Evolutionary conservation across 2,888 invertebrate genomes (phyloP).

Genomic region (Dryocosmus kuriphilus): DNA sequence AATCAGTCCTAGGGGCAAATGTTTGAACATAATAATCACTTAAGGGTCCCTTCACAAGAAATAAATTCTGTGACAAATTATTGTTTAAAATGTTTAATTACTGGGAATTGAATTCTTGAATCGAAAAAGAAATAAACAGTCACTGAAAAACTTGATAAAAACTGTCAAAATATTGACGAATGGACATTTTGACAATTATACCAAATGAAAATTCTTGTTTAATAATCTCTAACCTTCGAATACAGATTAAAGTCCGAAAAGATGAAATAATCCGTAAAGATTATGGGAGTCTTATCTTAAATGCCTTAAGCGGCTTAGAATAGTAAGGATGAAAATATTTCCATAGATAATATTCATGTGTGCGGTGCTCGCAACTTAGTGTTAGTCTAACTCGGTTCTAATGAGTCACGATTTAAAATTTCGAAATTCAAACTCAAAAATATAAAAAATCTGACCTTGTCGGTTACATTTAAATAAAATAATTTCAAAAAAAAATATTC

Average conservation of each 20-base stretch:
- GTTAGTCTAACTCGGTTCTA: too few species aligned
- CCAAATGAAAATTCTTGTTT: neutral
- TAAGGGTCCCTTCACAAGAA: constrained; percentile 37
- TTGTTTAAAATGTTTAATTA: neutral
- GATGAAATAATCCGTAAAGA: constrained; percentile 15
- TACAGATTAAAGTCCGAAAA: neutral
- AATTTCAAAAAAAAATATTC: too few species aligned
- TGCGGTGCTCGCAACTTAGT: neutral
- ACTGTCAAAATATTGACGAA: too few species aligned
- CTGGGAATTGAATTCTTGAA: neutral
- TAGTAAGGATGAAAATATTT: constrained; percentile 29
- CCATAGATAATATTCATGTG: constrained; percentile 21
- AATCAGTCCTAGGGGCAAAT: constrained; percentile 36
- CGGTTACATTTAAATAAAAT: too few species aligned
- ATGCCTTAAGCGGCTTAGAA: constrained; percentile 18
- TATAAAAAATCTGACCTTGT: too few species aligned
- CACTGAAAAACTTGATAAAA: too few species aligned
- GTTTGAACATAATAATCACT: constrained; percentile 46
- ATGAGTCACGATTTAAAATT: too few species aligned
- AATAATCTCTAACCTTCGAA: neutral
- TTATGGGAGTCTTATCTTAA: constrained; percentile 31
- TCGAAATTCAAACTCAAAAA: too few species aligned
- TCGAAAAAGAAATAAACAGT: neutral
- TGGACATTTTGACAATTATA: neutral
- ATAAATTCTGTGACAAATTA: neutral